Conservation (phyloP, 2,113 vertebrate species). For the Oryzias woworae region DNA sequence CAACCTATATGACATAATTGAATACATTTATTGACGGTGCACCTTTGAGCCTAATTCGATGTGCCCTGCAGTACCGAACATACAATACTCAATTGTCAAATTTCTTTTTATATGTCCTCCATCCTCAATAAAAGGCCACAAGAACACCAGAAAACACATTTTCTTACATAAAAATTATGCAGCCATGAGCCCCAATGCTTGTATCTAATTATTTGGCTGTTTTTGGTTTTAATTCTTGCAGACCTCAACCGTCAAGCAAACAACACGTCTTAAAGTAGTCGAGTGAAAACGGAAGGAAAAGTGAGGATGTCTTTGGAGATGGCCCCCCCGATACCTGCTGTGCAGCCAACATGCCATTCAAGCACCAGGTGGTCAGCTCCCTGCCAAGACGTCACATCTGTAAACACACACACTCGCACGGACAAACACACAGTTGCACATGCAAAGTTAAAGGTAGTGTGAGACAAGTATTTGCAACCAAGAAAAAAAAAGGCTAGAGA, state of each 20-base stretch:
- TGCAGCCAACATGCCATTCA: conserved; percentile 55
- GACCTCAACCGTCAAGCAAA: conserved; percentile 31
- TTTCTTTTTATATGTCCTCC: too few species aligned
- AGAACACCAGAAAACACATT: not conserved
- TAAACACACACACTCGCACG: conserved; percentile 13
- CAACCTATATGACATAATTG: too few species aligned
- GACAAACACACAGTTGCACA: not conserved
- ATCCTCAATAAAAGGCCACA: not conserved
- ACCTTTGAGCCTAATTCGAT: too few species aligned
- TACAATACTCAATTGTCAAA: too few species aligned
- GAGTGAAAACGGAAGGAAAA: conserved; percentile 26
- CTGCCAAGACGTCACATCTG: conserved; percentile 44
- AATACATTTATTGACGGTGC: too few species aligned
- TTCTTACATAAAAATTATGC: too few species aligned
- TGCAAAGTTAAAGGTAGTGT: conserved; percentile 10
- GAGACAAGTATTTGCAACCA: conserved; percentile 11
- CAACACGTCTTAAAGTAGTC: conserved; percentile 6
- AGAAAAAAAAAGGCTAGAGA: not conserved
- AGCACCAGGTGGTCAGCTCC: conserved; percentile 56
- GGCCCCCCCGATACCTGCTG: conserved; percentile 34
- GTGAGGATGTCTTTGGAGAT: conserved; percentile 42
- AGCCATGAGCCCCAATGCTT: not conserved
- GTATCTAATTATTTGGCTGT: too few species aligned
- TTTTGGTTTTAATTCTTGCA: conserved; percentile 13
- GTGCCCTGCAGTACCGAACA: too few species aligned